Base-by-base conservation (phyloP, 2,113 vertebrate genomes). In the Corythornis vintsioides region DNA sequence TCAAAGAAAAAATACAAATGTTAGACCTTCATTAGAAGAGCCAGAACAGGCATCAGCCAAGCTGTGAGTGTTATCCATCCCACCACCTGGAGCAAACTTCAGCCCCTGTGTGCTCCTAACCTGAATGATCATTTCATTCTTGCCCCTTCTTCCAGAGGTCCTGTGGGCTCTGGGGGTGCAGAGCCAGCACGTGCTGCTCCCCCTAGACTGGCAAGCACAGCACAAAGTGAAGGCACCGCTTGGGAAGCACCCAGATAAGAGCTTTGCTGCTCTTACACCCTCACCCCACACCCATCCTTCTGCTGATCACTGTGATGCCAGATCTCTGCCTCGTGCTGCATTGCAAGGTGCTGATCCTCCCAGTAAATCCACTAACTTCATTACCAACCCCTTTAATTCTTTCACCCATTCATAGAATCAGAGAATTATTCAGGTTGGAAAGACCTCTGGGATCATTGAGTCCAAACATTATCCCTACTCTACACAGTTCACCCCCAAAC, bases 11-110 rank as follows among this genome's bases (percentile, higher is more conserved):
- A 43, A 33, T 15, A 89, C 61, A 82, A 73, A 60, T 29, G 9
- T 29, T n/a, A 53, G 28, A 35, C 48, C 13, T 50, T 92, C 63
- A 35, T 57, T 78, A 75, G 90, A 60, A 88, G 80, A 88, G 26
- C 50, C 16, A 8, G 55, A 79, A 43, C 61, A 72, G 40, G 79
- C 57, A 6, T 42, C 60, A 67, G 75, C 43, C 57, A n/a, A 22
- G 14, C 47, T 2, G 2, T 60, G 80, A 15, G 10, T 28, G 28
- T 35, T 18, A 78, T 10, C 50, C 65, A 71, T 19, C 35, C 24
- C 13, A 55, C 40, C 14, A 63, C 50, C 47, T 29, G 64, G 21
- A 83, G 29, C 52, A 73, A 88, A 91, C 63, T 67, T 83, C 85
- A 90, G 31, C 3, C 38, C 28, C 65, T 33, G 19, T 38, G 52